Percentiles rank a stretch among this genome's conserved stretches.
phyloP scores from a whole-genome alignment of 2,113 vertebrate genomes.

The Anolis carolinensis region DNA sequence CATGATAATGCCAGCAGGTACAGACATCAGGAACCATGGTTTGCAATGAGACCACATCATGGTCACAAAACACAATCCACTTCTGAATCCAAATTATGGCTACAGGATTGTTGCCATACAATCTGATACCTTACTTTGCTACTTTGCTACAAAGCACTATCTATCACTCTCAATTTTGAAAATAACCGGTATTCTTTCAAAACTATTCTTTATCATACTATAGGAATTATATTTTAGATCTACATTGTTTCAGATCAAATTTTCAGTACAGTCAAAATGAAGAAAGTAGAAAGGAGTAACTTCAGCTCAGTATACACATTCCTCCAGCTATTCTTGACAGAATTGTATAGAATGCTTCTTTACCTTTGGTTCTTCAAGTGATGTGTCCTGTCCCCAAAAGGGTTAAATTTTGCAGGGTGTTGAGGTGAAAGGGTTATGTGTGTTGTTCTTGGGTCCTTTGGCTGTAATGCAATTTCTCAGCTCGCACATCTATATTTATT shows the following conservation, averaged over 20 bases:
- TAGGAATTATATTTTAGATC: background rate
- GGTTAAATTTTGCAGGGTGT: conserved; percentile 64
- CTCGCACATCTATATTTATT: conserved; percentile 90
- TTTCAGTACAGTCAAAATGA: background rate
- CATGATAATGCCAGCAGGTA: background rate
- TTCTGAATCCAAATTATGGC: background rate
- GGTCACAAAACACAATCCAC: background rate
- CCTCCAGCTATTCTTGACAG: background rate
- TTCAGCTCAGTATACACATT: background rate
- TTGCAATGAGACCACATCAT: background rate
- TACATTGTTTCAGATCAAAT: background rate
- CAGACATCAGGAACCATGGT: background rate
- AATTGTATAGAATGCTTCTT: background rate
- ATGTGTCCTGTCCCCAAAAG: conserved; percentile 32
- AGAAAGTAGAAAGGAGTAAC: background rate
- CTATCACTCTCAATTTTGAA: background rate
- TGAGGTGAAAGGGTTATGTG: conserved; percentile 92
- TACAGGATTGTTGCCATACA: background rate
- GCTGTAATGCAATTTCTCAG: conserved; percentile 94
- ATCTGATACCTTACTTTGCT: background rate
- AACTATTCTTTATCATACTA: background rate
- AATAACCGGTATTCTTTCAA: background rate
- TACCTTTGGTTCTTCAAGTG: conserved; percentile 12
- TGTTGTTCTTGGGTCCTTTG: conserved; percentile 89
- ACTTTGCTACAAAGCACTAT: background rate